A percentile compares a stretch with the other conserved stretches of the same genome.
Conservation (phyloP, 1,140 invertebrate genomes). For the Tetragonula clypearis region DNA sequence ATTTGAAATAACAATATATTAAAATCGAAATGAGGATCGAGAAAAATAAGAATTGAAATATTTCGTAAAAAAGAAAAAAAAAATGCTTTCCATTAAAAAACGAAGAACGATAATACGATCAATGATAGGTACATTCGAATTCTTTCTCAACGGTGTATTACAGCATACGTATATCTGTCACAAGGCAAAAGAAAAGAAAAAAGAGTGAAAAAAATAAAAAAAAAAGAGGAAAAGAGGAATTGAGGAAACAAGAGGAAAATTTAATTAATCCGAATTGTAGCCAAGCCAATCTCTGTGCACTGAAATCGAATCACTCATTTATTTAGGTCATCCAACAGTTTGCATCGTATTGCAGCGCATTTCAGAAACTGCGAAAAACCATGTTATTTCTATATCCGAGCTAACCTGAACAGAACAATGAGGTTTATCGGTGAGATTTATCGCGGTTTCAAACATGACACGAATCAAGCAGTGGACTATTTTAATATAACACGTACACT, state of each 20-base stretch:
- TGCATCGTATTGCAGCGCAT: slow-evolving; percentile 1
- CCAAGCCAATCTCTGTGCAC: slow-evolving; percentile 26
- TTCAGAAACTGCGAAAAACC: slow-evolving; percentile 32
- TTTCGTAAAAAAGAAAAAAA: neutral
- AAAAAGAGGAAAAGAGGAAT: slow-evolving; percentile 16
- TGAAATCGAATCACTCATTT: slow-evolving; percentile 61
- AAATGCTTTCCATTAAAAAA: neutral
- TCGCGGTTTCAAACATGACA: neutral
- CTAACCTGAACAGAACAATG: neutral
- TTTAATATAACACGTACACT: neutral
- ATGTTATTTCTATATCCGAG: neutral
- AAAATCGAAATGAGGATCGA: neutral
- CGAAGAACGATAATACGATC: neutral
- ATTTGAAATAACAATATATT: no score
- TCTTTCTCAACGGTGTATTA: neutral
- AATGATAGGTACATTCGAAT: neutral
- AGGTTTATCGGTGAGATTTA: neutral
- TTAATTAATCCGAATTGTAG: slow-evolving; percentile 60
- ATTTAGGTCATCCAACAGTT: slow-evolving; percentile 40
- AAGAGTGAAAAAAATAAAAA: no score
- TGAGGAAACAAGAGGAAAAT: slow-evolving; percentile 52
- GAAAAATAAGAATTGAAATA: no score
- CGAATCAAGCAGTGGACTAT: neutral
- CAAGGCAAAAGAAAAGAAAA: neutral
- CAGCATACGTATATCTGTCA: neutral